Base-by-base conservation (phyloP, 1,140 invertebrate genomes). In the Conus betulinus region DNA sequence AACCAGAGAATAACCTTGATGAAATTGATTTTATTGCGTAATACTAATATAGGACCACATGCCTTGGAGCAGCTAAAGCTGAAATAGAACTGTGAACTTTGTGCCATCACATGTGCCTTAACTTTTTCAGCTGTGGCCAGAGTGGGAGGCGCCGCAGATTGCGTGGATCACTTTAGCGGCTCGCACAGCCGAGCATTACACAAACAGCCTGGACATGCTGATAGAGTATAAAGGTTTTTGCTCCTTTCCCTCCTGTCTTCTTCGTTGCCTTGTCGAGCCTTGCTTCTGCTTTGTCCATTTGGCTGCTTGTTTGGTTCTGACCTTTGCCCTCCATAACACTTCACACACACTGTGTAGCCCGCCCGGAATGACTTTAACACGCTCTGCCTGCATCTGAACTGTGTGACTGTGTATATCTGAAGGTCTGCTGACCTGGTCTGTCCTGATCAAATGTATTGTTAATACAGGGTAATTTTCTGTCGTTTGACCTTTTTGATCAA, bases 121-220 rank as follows among this genome's bases (percentile, higher is more conserved):
- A 13, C 39, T 71, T 93, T 91, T 93, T 91, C 93, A 94, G 93
- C 88, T 94, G 57, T 89, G 91, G 15, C 27, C 86, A 10, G 71
- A 90, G 55, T 89, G 92, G 84, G 93, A 93, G 63, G 88, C 83
- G 23, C 89, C 92, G 57, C 92, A 93, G 63, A 90, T 92, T 52
- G 76, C 87, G 4, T 91, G 92, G 88, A 93, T 93, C 60, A 91
- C 87, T n/a, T 63, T 91, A 67, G 88, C 91, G 27, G 93, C 93
- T 53, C 86, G 91, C 27, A 90, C 90, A 39, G 91, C 92, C 53
- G 86, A 90, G n/a, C 88, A 89, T 51, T 93, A 92, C 85, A 93
- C 92, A 13, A 91, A 94, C 78, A 57, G 83, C 74, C 79, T 93
- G 53, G 92, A 93, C 88, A 78, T 88, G 39, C 86, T 93, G 76